A percentile compares a stretch with the other conserved stretches of the same genome.
phyloP scores from a whole-genome alignment of 2,113 vertebrate genomes.

The Dinomys branickii region DNA sequence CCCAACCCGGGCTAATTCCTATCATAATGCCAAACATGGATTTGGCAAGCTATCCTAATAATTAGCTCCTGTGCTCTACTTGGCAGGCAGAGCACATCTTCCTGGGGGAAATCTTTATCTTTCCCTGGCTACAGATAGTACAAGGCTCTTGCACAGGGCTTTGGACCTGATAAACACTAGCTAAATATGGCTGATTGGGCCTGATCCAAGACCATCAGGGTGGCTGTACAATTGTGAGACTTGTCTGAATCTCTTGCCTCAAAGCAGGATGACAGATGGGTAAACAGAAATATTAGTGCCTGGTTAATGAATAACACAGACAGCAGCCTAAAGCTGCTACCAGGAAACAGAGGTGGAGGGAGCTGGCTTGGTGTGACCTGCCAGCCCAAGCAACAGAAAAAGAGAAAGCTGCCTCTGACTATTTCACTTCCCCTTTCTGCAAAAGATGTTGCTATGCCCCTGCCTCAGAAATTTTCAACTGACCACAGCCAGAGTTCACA shows the following conservation, averaged over 20 bases:
- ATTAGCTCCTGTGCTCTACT: neutral
- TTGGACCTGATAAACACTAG: neutral
- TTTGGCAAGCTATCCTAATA: neutral
- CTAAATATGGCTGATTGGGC: constrained; percentile 10
- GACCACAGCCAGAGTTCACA: neutral
- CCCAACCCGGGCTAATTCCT: neutral
- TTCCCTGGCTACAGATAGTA: neutral
- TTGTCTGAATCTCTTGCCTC: constrained; percentile 17
- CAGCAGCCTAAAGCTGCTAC: neutral
- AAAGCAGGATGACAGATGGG: constrained; percentile 64
- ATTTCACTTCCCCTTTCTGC: constrained; percentile 51
- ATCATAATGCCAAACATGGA: neutral
- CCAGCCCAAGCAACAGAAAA: neutral
- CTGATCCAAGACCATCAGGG: neutral
- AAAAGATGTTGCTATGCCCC: neutral
- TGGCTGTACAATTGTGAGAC: neutral
- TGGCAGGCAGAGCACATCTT: neutral
- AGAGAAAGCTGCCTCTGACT: neutral
- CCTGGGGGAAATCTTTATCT: neutral
- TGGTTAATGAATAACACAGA: constrained; percentile 75
- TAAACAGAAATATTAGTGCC: constrained; percentile 73
- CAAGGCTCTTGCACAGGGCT: neutral
- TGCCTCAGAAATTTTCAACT: constrained; percentile 10
- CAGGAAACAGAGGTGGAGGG: constrained; percentile 45
- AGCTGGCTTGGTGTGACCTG: neutral